Conservation (phyloP, 2,113 vertebrate species). For the Eptatretus burgeri region DNA sequence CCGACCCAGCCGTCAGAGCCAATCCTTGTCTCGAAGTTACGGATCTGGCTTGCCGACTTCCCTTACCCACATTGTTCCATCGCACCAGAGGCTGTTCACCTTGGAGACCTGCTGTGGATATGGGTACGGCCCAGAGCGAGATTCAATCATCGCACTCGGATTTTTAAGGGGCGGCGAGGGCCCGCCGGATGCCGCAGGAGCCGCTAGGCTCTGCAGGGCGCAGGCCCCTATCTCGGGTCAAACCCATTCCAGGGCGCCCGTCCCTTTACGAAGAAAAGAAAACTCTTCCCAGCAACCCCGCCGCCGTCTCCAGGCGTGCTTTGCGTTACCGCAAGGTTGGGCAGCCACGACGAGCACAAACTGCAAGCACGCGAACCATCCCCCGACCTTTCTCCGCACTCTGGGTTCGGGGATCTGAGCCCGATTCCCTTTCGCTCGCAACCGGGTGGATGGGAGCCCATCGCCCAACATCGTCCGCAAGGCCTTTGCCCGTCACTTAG, state of each 20-base stretch:
- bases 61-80: background rate
- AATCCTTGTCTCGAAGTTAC: conserved; percentile 4
- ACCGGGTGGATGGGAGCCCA: no score
- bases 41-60: background rate
- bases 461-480: no score
- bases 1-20: background rate
- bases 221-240: background rate
- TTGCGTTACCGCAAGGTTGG: background rate
- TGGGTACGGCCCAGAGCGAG: conserved; percentile 5
- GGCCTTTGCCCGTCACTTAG: conserved; percentile 4
- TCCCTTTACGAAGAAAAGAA: background rate
- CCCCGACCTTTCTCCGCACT: no score
- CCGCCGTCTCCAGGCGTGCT: background rate
- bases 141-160: background rate
- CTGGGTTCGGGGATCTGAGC: no score
- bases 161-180: background rate
- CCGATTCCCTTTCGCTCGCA: no score
- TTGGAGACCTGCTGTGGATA: background rate
- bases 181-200: background rate
- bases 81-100: fast-evolving
- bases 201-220: background rate
- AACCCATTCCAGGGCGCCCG: background rate
- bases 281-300: background rate
- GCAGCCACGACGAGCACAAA: no score
- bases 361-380: no score